Evolutionary conservation across 2,113 vertebrate species (phyloP), one percentile per base, ranked within the genome.

Genomic region (Damaliscus lunatus): DNA sequence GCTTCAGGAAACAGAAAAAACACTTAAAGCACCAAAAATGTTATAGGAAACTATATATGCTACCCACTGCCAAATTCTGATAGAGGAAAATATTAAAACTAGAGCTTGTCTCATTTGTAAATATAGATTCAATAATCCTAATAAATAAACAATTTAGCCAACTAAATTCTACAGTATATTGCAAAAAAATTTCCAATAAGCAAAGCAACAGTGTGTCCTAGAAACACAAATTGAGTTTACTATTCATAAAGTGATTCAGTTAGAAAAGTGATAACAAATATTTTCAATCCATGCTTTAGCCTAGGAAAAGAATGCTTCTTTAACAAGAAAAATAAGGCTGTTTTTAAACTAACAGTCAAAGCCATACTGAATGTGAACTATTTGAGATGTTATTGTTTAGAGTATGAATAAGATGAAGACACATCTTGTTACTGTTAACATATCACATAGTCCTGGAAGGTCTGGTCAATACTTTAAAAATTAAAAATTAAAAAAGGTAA

Each of bases 31-130:
- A 90, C 2, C 40, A 48, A 94, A 84, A 36, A 40, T 95, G 83
- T 93, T 95, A 97, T 95, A 89, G 46, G 29, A 89, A 97, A 25
- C 67, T 62, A 93, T 91, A 93, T 53, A 93, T 53, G 40, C 83
- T 52, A 46, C 8, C 31, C 15, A 16, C 77, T 62, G 15, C 29
- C 67, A 93, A 95, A 87, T 82, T 80, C 27, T 23, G 12, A 80
- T n/a, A 17, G 27, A 83, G 17, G 3, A 46, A 93, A 80, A 80
- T 52, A 71, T 46, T 91, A 43, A 97, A 90, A 59, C 31, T 33
- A 29, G 25, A 53, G 6, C 9, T 67, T 62, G 27, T 77, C 60
- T 91, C 52, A 92, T 77, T 90, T 97, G 14, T 91, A 89, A 88
- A 53, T 80, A 36, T 2, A 91, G 52, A 93, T 87, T 46, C 55